Conservation (phyloP, 2,113 vertebrate genomes). For the Ciconia maguari region DNA sequence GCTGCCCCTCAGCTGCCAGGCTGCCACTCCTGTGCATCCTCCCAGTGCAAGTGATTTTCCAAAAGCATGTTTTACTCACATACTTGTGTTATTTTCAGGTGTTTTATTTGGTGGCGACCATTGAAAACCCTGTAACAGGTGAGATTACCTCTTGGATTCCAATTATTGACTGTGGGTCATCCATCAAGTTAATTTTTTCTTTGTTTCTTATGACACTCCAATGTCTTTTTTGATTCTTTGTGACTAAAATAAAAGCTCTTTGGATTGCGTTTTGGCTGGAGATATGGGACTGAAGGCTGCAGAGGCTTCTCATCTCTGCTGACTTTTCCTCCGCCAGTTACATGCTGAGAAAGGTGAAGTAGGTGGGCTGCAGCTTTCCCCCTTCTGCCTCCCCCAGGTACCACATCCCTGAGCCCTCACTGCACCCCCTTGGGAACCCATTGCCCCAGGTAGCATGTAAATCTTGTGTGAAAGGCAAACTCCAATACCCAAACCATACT, state of each 20-base stretch:
- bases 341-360: neutral
- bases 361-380: neutral
- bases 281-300: neutral
- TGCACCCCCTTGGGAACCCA: neutral
- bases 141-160: neutral
- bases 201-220: neutral
- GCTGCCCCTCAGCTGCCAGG: neutral
- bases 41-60: neutral
- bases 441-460: neutral
- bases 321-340: neutral
- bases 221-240: neutral
- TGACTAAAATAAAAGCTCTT: neutral
- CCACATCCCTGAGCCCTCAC: accelerated
- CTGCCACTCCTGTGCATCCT: neutral
- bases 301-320: neutral
- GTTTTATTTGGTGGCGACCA: neutral
- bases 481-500: neutral
- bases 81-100: neutral
- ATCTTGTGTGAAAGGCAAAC: neutral
- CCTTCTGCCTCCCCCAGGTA: neutral
- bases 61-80: neutral
- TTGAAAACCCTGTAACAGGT: neutral
- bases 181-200: neutral
- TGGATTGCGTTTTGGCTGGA: neutral
- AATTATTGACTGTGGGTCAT: neutral